A percentile compares a stretch with the other conserved stretches of the same genome.
Conservation (phyloP, 2,797 vertebrate genomes). For the Phaenicophaeus curvirostris region DNA sequence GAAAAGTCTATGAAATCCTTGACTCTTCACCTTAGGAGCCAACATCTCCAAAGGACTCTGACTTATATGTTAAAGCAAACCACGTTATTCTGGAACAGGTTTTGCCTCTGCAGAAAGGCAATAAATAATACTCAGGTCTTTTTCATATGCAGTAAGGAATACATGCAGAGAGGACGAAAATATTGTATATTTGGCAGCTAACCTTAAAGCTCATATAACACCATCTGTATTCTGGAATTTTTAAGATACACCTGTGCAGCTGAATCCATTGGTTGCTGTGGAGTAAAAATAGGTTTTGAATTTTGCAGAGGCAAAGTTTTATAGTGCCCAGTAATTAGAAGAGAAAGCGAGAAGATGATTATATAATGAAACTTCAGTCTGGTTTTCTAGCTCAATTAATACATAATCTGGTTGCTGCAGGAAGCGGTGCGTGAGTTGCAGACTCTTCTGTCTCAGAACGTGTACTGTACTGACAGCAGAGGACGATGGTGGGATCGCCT, state of each 20-base stretch:
- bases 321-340: background rate
- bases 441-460: slow-evolving; percentile 83
- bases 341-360: background rate
- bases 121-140: background rate
- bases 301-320: background rate
- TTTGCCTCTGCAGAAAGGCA: background rate
- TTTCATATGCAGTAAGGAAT: background rate
- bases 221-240: background rate
- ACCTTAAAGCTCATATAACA: background rate
- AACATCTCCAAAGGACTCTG: background rate
- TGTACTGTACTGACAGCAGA: slow-evolving; percentile 90
- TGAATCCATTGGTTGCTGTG: background rate
- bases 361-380: background rate
- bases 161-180: background rate
- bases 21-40: background rate
- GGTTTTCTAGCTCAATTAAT: background rate
- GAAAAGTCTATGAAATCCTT: background rate
- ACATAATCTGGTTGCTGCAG: slow-evolving; percentile 62
- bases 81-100: background rate
- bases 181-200: background rate
- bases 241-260: rapidly evolving
- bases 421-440: slow-evolving; percentile 87
- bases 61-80: background rate
- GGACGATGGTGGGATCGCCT: slow-evolving; percentile 97
- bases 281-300: background rate